These are phyloP conservation scores for Archocentrus centrarchus DNA, from an alignment of 2,113 vertebrate genomes.

Conservation along the genomic window DNA sequence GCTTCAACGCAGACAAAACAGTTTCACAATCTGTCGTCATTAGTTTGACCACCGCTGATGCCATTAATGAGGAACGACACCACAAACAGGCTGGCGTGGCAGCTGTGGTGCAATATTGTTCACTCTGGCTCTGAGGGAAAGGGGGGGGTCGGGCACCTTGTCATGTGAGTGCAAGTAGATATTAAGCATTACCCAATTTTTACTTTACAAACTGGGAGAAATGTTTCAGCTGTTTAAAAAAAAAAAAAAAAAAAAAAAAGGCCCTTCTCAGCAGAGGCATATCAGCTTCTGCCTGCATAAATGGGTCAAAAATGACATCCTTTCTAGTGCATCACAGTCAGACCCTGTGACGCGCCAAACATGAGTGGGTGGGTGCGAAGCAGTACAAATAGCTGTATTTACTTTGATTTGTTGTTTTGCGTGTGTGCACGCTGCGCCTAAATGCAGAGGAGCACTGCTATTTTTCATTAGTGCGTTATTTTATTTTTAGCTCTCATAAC, in stretches of 20 bases:
- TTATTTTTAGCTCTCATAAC: not conserved
- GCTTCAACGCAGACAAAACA: not conserved
- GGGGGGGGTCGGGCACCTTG: too few relatives aligned
- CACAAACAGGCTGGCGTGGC: not conserved
- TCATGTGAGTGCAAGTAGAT: not conserved
- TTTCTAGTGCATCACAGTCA: not conserved
- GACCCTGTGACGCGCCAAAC: slow-evolving; percentile 3
- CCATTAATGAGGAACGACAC: not conserved
- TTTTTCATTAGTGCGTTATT: slow-evolving; percentile 1
- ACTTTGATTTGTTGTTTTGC: not conserved
- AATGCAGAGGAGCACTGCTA: slow-evolving; percentile 1
- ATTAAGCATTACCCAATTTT: not conserved
- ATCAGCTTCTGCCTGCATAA: too few relatives aligned
- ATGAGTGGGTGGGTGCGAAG: slow-evolving; percentile 5
- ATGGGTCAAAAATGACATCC: not conserved
- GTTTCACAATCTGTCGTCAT: slow-evolving; percentile 13
- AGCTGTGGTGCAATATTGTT: not conserved
- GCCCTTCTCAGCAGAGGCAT: too few relatives aligned
- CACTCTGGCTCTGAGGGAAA: not conserved
- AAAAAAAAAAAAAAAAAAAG: not conserved
- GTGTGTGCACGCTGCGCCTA: not conserved
- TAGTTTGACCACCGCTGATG: not conserved
- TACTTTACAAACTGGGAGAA: not conserved
- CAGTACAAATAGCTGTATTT: not conserved
- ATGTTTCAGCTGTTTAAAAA: too few relatives aligned